Evolutionary conservation across 2,113 vertebrate genomes (phyloP), one percentile per base, ranked within the genome.

Genomic region (Raphicerus campestris): DNA sequence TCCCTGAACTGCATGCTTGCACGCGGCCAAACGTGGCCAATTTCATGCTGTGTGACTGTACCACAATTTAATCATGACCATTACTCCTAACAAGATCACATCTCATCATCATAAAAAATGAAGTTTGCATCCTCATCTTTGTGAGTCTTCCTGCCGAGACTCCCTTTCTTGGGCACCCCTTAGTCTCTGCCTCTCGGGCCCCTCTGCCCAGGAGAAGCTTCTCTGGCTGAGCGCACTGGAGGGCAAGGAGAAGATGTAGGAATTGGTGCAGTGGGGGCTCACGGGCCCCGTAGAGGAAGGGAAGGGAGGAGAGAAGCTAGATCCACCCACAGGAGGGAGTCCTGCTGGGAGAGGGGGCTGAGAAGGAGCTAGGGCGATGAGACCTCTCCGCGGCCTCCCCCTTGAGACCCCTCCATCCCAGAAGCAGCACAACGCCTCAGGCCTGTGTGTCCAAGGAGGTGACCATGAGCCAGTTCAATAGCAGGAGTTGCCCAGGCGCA

Each of bases 21-120:
- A 49, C 7, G 14, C 0, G 14, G 19, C 6, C 56, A 32, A 13
- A 11, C 53, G 7, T 2, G 17, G 20, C 26, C 19, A 10, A 47
- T 80, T 60, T 32, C 53, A 70, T 1, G 7, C 5, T n/a, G 22
- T 13, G 8, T 49, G 9, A 60, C 55, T 35, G 39, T 22, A 24
- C 22, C 14, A 77, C 45, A 11, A 42, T 42, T 11, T 39, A 16
- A 22, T 17, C 75, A 77, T 30, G 42, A 47, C 19, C 5, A 3
- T 51, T 81, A 19, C 30, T n/a, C 47, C 47, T n/a, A 20, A 14
- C 15, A 20, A 20, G 32, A n/a, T 32, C 61, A 55, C 30, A 5
- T 22, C n/a, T 49, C 77, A 20, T 49, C 45, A 30, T 49, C 19
- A 47, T 30, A 10, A 78, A n/a, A n/a, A 77, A 47, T 49, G 22